Evolutionary conservation across 2,113 vertebrate genomes (phyloP).

Genomic region (Mastomys natalensis): DNA sequence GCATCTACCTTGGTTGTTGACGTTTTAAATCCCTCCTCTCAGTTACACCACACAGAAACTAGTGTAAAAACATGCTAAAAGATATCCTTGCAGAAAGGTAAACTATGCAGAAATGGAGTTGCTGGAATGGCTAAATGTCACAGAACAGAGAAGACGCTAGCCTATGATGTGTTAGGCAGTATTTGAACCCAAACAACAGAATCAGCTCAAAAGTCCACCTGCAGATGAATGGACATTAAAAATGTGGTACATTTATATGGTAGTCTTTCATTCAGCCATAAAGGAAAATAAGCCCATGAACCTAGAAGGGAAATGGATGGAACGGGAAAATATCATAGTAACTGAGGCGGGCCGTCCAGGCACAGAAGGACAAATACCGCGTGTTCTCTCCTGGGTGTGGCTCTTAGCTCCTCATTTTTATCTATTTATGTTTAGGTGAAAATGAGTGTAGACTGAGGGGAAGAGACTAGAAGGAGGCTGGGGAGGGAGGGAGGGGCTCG

Average conservation of each 20-base stretch:
- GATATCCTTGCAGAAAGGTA: background rate
- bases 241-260: background rate
- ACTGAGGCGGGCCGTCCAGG: background rate
- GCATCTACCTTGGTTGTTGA: background rate
- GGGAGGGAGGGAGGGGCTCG: too few species aligned
- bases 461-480: background rate
- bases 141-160: background rate
- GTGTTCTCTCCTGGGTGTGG: background rate
- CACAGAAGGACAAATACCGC: background rate
- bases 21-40: background rate
- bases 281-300: background rate
- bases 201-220: background rate
- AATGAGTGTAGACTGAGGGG: background rate
- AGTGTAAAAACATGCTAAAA: constrained; percentile 20
- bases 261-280: background rate
- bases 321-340: background rate
- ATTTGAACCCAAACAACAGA: background rate
- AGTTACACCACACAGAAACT: background rate
- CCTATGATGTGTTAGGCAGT: background rate
- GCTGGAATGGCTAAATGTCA: background rate
- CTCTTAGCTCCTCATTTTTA: background rate
- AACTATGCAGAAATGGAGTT: background rate
- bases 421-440: background rate
- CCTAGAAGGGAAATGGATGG: background rate
- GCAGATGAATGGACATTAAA: too few species aligned